A percentile compares a stretch with the other conserved stretches of the same genome.
Conservation (phyloP, 2,888 invertebrate species). For the Drosophila anomalata region DNA sequence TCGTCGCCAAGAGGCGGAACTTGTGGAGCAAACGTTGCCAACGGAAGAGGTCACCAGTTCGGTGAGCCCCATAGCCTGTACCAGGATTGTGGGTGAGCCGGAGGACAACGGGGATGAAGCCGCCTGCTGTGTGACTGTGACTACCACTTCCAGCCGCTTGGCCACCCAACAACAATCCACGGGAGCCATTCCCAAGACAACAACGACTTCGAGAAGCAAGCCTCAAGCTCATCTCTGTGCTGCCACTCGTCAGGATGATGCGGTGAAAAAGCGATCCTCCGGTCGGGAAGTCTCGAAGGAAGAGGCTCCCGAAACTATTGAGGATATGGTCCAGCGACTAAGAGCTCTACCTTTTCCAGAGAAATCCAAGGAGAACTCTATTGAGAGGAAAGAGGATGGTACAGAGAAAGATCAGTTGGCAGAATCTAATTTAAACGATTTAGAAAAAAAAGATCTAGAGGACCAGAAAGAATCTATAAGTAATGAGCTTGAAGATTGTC, state of each 20-base stretch:
- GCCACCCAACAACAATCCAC: constrained; percentile 61
- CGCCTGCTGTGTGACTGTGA: constrained; percentile 71
- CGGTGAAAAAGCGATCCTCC: constrained; percentile 49
- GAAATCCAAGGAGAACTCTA: background rate
- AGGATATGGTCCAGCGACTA: constrained; percentile 81
- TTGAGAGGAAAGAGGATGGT: background rate
- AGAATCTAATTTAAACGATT: background rate
- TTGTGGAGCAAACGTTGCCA: constrained; percentile 55
- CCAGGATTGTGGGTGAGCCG: constrained; percentile 69
- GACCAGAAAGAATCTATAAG: background rate
- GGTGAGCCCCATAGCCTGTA: constrained; percentile 70
- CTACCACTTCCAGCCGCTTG: constrained; percentile 77
- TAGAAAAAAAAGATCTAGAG: background rate
- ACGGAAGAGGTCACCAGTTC: constrained; percentile 48
- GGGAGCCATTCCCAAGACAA: constrained; percentile 60
- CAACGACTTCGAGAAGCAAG: constrained; percentile 25
- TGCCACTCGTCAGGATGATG: constrained; percentile 56
- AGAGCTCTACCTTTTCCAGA: constrained; percentile 74
- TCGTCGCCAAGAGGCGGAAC: constrained; percentile 60
- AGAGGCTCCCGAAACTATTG: constrained; percentile 58
- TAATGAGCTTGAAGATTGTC: background rate
- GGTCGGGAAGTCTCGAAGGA: constrained; percentile 27
- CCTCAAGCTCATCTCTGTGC: constrained; percentile 75
- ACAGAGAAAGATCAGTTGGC: background rate
- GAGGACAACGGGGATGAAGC: constrained; percentile 29